Evolutionary conservation across 2,113 vertebrate species (phyloP).

Genomic region (Laticauda colubrina): DNA sequence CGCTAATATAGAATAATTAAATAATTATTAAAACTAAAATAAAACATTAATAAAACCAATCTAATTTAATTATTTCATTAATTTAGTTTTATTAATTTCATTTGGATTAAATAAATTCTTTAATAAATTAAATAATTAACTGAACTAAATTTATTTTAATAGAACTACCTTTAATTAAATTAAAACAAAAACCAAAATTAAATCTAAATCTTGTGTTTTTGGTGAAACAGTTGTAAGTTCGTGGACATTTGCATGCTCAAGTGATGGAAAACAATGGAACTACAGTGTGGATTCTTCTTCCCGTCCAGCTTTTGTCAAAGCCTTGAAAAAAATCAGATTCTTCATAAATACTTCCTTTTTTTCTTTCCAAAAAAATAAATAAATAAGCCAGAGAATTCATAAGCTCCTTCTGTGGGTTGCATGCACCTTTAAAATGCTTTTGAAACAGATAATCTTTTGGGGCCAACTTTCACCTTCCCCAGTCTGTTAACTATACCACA

Average conservation of each 20-base stretch:
- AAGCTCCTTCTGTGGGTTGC: not conserved
- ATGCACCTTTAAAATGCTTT: not conserved
- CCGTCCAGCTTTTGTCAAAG: not conserved
- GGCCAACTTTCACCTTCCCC: not conserved
- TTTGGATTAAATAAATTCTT: not conserved
- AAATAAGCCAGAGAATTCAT: not conserved
- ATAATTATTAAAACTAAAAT: not conserved
- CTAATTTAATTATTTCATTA: not conserved
- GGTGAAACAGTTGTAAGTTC: not conserved
- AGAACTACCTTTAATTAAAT: not conserved
- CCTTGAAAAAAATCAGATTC: too few species aligned
- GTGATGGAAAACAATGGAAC: not conserved
- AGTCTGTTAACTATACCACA: not conserved
- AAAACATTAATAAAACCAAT: not conserved
- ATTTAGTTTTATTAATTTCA: not conserved
- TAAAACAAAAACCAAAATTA: not conserved
- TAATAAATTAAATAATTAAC: not conserved
- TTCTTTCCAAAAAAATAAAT: not conserved
- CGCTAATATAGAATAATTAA: not conserved
- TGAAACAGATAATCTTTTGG: not conserved
- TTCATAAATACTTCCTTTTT: not conserved
- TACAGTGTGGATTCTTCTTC: not conserved
- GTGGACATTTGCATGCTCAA: not conserved
- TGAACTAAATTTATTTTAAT: not conserved
- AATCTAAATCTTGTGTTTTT: not conserved